A percentile compares a stretch with the other conserved stretches of the same genome.
phyloP scores from a whole-genome alignment of 64 coral and sea anemone genomes.

The Exaiptasia diaphana region DNA sequence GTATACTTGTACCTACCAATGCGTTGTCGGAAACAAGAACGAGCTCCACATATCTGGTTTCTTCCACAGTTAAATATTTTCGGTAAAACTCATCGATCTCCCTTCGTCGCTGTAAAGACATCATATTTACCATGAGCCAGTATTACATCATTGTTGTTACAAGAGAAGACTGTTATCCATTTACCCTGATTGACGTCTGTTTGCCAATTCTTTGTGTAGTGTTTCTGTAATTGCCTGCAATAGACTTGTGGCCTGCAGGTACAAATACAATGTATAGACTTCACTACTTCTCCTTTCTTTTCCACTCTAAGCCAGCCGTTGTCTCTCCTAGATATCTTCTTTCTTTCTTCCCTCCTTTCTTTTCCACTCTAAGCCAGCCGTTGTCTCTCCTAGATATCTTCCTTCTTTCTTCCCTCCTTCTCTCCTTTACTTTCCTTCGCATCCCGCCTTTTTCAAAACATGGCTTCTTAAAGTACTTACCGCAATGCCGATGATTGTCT shows the following conservation, averaged over 20 bases:
- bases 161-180: neutral
- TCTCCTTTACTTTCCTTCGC: too few relatives aligned
- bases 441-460: too few relatives aligned
- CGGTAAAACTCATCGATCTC: conserved; percentile 39
- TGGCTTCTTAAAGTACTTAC: too few relatives aligned
- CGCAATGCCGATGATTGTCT: neutral
- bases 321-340: too few relatives aligned
- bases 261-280: neutral
- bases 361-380: too few relatives aligned
- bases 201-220: neutral
- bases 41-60: conserved; percentile 33
- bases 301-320: too few relatives aligned
- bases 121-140: neutral
- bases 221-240: neutral
- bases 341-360: too few relatives aligned
- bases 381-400: too few relatives aligned
- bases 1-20: neutral
- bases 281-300: too few relatives aligned
- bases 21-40: conserved; percentile 1
- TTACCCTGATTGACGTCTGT: neutral
- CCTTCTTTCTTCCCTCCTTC: too few relatives aligned
- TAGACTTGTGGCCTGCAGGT: neutral
- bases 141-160: neutral
- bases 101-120: neutral
- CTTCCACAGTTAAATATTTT: conserved; percentile 1